Evolutionary conservation across 2,888 invertebrate species (phyloP).

Genomic region (Amiota communis): DNA sequence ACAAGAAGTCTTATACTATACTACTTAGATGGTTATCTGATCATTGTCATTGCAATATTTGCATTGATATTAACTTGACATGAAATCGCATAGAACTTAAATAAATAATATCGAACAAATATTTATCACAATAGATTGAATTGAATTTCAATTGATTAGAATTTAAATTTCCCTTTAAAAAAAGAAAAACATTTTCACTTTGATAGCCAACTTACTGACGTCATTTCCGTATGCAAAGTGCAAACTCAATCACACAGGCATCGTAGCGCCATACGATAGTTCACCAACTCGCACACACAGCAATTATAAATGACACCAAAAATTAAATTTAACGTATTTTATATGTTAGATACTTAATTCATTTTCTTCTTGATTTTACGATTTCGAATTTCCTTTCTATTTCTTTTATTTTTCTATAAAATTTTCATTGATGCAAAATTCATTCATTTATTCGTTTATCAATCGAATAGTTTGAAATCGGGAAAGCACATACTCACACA

Average conservation of each 20-base stretch:
- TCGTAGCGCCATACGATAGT: neutral
- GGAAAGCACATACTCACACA: neutral
- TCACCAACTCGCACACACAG: no score
- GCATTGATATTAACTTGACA: no score
- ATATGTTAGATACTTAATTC: no score
- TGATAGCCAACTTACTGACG: neutral
- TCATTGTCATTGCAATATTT: no score
- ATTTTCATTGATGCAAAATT: constrained; percentile 30
- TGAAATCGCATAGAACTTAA: no score
- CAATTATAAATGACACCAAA: constrained; percentile 6
- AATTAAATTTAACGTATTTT: neutral
- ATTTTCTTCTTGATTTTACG: no score
- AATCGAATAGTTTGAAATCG: neutral
- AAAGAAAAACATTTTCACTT: neutral
- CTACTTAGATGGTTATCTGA: no score
- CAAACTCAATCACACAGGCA: neutral
- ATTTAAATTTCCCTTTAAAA: no score
- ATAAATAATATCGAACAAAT: no score
- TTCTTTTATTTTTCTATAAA: neutral
- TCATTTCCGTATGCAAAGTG: neutral
- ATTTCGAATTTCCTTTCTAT: neutral
- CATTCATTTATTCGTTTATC: constrained; percentile 11
- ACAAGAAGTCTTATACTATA: no score
- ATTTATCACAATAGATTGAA: no score
- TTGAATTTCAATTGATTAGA: no score